Conservation (phyloP, 2,888 invertebrate genomes). For the Yponomeuta cagnagella region DNA sequence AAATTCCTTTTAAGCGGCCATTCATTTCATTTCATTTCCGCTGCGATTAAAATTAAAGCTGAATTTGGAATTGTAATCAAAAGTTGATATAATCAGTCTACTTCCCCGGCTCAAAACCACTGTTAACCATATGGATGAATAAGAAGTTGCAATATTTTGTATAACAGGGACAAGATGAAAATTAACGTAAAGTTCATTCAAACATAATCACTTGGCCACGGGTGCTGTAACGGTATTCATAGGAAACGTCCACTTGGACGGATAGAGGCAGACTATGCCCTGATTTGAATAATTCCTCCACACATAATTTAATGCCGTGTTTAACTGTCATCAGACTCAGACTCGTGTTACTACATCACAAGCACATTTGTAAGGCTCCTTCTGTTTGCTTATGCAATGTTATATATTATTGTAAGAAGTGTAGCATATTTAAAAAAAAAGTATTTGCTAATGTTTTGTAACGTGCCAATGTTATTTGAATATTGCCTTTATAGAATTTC, state of each 20-base stretch:
- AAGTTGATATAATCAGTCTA: background rate
- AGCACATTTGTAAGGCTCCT: slow-evolving; percentile 15
- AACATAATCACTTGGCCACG: background rate
- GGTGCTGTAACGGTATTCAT: background rate
- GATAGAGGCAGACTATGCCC: slow-evolving; percentile 16
- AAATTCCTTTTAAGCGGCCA: background rate
- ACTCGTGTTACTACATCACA: slow-evolving; percentile 29
- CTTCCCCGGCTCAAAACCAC: background rate
- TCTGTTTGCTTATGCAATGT: slow-evolving; percentile 13
- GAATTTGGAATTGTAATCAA: background rate
- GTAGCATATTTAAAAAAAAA: too few species aligned
- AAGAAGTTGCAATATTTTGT: slow-evolving; percentile 41
- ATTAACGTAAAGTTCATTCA: background rate
- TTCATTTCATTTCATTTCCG: background rate
- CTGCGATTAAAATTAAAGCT: background rate
- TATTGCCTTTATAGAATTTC: slow-evolving; percentile 11
- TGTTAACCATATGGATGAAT: slow-evolving; percentile 24
- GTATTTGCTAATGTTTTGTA: background rate
- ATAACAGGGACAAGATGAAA: slow-evolving; percentile 44
- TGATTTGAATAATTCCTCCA: slow-evolving; percentile 30
- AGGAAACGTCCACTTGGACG: background rate
- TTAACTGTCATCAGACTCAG: slow-evolving; percentile 37
- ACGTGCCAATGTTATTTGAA: background rate
- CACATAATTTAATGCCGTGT: slow-evolving; percentile 42
- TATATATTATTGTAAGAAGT: too few species aligned